Evolutionary conservation across 2,797 vertebrate genomes (phyloP).

Genomic region (Alcedo quadribrachys): DNA sequence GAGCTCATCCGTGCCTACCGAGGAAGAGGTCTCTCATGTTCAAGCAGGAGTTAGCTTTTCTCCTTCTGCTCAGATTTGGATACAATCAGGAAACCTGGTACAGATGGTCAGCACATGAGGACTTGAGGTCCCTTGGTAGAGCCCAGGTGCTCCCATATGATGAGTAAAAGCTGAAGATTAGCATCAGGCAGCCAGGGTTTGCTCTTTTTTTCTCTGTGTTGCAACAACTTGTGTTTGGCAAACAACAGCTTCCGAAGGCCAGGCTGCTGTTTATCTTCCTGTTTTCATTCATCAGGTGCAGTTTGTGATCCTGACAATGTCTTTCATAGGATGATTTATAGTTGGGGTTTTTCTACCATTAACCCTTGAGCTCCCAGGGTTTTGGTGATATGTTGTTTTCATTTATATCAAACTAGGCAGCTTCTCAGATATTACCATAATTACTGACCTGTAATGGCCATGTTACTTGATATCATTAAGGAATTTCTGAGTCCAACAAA

Average conservation of each 20-base stretch:
- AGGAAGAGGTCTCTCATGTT: not conserved
- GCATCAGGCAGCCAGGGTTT: not conserved
- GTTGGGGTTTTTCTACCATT: not conserved
- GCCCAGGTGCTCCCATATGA: not conserved
- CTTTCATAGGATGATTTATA: not conserved
- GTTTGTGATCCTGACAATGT: not conserved
- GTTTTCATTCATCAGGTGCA: not conserved
- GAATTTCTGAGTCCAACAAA: conserved; percentile 37
- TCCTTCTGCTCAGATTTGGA: not conserved
- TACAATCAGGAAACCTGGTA: not conserved
- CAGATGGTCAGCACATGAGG: not conserved
- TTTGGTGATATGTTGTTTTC: not conserved
- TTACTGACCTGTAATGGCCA: conserved; percentile 34
- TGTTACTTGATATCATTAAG: conserved; percentile 33
- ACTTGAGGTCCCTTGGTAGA: not conserved
- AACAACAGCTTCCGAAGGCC: not conserved
- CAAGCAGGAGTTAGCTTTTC: not conserved
- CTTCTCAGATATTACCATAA: conserved; percentile 13
- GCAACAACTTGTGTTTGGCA: not conserved
- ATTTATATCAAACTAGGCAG: conserved; percentile 36
- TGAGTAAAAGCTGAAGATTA: not conserved
- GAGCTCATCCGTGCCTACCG: not conserved
- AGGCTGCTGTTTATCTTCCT: not conserved
- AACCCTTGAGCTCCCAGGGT: not conserved
- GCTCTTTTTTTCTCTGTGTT: not conserved